phyloP scores from a whole-genome alignment of 2,888 invertebrate genomes.

The Furcula furcula region DNA sequence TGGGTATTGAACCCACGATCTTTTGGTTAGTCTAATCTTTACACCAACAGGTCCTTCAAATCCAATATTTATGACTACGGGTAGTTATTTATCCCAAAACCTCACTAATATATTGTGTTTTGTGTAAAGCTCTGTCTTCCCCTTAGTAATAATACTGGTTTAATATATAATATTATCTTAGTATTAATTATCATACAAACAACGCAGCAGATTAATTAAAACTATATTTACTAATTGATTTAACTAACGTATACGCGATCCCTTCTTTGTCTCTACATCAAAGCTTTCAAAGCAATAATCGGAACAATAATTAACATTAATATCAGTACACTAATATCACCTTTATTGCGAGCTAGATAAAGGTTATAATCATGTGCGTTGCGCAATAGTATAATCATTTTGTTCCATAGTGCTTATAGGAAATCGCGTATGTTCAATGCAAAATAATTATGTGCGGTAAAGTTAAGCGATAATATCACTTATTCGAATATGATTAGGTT shows the following conservation, averaged over 20 bases:
- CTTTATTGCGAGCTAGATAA: constrained; percentile 17
- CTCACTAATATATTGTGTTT: too few relatives aligned
- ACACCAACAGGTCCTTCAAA: too few relatives aligned
- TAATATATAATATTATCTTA: too few relatives aligned
- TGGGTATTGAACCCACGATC: too few relatives aligned
- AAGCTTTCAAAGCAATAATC: constrained; percentile 25
- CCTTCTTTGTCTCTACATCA: constrained; percentile 30
- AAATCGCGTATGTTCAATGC: constrained; percentile 45
- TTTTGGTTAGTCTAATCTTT: too few relatives aligned
- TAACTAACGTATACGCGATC: constrained; percentile 20
- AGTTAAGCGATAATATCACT: constrained; percentile 10
- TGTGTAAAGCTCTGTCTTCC: too few relatives aligned
- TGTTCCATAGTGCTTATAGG: constrained; percentile 38
- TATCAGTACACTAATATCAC: constrained; percentile 12
- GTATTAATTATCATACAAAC: too few relatives aligned
- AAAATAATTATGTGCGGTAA: constrained; percentile 9
- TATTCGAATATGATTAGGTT: constrained; percentile 16
- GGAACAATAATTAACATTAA: constrained; percentile 33
- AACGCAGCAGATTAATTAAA: neutral
- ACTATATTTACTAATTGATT: constrained; percentile 22
- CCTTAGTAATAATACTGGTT: too few relatives aligned
- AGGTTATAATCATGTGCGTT: constrained; percentile 21
- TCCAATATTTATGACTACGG: too few relatives aligned
- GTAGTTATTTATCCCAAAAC: too few relatives aligned
- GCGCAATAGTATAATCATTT: constrained; percentile 29